Base-by-base conservation (phyloP, 2,797 vertebrate species). In the Synaphobranchus kaupii region DNA sequence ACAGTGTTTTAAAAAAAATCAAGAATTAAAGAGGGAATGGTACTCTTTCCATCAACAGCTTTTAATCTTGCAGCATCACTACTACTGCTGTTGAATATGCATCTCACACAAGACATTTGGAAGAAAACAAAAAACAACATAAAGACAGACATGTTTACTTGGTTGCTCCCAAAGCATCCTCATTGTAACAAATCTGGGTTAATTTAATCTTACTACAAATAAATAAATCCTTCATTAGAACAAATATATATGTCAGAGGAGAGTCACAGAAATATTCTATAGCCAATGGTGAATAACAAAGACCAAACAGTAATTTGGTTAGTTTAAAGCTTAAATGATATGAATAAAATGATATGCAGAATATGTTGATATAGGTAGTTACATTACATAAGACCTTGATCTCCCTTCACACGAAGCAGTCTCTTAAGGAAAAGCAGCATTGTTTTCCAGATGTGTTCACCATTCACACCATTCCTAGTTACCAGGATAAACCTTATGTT, bases 321-420 rank as follows among this genome's bases (percentile, higher is more conserved):
- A 50, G 78, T 48, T 48, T 81, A 81, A 48, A 81, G 78, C 78
- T 25, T 50, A 81, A 81, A 25, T 81, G 22, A 81, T 81, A n/a
- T 48, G 78, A 81, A 50, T 81, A 50, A 81, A 28, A 47, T 39
- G 78, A 81, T 47, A 81, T 50, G 47, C 78, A 81, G 44, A 47
- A 50, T 25, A 50, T 81, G 78, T 47, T 81, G 78, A 25, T n/a
- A 81, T 47, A 50, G 39, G 78, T n/a, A 12, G 71, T 39, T 60
- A 58, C 25, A 66, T 34, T 12, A 76, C 28, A 48, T 44, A 63
- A 84, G 10, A 31, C n/a, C 82, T 66, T 73, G 86, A 68, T 20
- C 86, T 58, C 34, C 47, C 78, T 50, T 31, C 22, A 81, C 44
- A 81, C 25, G 25, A 39, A 71, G 80, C 73, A 83, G 60, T 83